phyloP scores from a whole-genome alignment of 2,113 vertebrate genomes.

The Erythrolamprus reginae region DNA sequence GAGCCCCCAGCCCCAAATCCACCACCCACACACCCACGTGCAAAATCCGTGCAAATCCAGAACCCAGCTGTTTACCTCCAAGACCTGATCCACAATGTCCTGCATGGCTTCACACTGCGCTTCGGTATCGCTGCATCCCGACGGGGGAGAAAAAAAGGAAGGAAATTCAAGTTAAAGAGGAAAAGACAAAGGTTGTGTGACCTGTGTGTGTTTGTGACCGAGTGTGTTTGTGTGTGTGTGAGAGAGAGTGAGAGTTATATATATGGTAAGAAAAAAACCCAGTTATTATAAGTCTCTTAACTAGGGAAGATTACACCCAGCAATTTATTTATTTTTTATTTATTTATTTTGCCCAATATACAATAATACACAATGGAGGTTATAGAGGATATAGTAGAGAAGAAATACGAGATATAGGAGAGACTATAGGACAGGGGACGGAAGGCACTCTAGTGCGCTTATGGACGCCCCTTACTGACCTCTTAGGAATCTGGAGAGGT shows the following conservation, averaged over 20 bases:
- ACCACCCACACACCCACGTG: background rate
- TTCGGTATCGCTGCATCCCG: slow-evolving; percentile 81
- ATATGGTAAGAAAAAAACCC: accelerated
- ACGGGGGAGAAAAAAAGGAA: background rate
- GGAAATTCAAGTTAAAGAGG: slow-evolving; percentile 36
- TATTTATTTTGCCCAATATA: no score
- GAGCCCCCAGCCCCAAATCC: background rate
- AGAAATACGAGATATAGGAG: no score
- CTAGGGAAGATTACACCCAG: background rate
- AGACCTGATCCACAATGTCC: slow-evolving; percentile 94
- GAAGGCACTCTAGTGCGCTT: no score
- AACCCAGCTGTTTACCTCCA: slow-evolving; percentile 76
- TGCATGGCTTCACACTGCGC: slow-evolving; percentile 97
- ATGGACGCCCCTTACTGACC: no score
- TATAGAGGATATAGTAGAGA: no score
- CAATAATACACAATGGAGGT: no score
- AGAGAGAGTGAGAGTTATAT: no score
- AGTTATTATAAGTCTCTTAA: background rate
- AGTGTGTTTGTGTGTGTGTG: no score
- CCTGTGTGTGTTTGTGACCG: background rate
- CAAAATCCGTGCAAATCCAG: background rate
- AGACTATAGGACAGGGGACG: no score
- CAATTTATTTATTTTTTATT: no score
- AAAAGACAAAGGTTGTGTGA: background rate
- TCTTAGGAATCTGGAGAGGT: no score